Percentiles rank a stretch among this genome's conserved stretches.
phyloP scores from a whole-genome alignment of 2,113 vertebrate species.

The Nycticorax nycticorax region DNA sequence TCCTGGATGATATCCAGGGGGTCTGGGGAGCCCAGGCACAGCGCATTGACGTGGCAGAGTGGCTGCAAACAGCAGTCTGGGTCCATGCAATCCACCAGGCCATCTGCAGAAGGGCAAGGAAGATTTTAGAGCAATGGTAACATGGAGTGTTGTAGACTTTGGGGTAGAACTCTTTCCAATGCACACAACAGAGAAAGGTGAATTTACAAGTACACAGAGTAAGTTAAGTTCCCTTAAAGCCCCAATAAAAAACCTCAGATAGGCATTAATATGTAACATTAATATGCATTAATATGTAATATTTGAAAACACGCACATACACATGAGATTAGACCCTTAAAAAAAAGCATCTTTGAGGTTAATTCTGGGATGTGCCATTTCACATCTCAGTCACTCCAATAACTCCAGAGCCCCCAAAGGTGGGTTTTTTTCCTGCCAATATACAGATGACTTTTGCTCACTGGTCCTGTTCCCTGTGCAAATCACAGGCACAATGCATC shows the following conservation, averaged over 20 bases:
- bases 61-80: conserved; percentile 97
- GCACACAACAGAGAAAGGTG: not conserved
- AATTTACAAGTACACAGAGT: not conserved
- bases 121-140: not conserved
- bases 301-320: not conserved
- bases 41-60: conserved; percentile 84
- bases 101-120: conserved; percentile 80
- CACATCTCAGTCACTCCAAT: not conserved
- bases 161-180: not conserved
- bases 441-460: not conserved
- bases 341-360: not conserved
- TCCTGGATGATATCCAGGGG: conserved; percentile 97
- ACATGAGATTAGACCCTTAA: not conserved
- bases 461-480: not conserved
- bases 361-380: not conserved
- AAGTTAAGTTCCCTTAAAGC: not conserved
- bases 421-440: rapidly evolving
- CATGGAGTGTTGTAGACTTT: not conserved
- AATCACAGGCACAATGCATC: not conserved
- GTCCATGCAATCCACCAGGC: conserved; percentile 96
- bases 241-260: not conserved
- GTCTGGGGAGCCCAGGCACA: conserved; percentile 93
- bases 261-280: not conserved
- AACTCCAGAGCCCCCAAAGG: not conserved
- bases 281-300: not conserved